Percentiles rank a stretch among this genome's conserved stretches.
phyloP scores from a whole-genome alignment of 2,888 invertebrate genomes.

The Drosophila ochracea region DNA sequence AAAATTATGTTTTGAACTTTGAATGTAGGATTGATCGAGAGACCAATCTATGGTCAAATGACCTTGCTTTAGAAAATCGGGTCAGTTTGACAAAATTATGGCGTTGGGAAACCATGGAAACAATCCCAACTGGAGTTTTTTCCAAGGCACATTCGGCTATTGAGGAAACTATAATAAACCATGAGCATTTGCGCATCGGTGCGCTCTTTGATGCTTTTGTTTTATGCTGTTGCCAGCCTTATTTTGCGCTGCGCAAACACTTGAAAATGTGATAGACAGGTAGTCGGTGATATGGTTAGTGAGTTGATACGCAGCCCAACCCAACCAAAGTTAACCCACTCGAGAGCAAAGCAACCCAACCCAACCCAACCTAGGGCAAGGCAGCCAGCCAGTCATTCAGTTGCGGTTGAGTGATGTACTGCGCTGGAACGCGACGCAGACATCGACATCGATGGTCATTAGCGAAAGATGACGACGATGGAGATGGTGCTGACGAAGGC shows the following conservation, averaged over 20 bases:
- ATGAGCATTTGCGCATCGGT: slow-evolving; percentile 26
- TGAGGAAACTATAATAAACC: neutral
- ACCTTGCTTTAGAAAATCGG: neutral
- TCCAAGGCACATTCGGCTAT: neutral
- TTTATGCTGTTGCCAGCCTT: slow-evolving; percentile 18
- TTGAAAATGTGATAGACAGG: slow-evolving; percentile 58
- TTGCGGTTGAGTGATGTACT: slow-evolving; percentile 76
- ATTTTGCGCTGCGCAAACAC: slow-evolving; percentile 58
- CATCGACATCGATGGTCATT: slow-evolving; percentile 77
- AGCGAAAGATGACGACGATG: slow-evolving; percentile 75
- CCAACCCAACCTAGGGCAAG: slow-evolving; percentile 26
- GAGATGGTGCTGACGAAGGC: slow-evolving; percentile 42
- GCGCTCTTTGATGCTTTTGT: slow-evolving; percentile 1
- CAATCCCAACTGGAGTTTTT: neutral
- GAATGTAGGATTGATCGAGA: neutral
- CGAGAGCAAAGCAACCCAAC: neutral
- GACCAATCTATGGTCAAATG: neutral
- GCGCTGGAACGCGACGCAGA: slow-evolving; percentile 33
- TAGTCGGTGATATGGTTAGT: slow-evolving; percentile 53
- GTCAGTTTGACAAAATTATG: neutral
- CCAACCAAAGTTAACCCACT: slow-evolving; percentile 12
- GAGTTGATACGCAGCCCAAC: slow-evolving; percentile 31
- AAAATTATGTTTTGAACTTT: neutral
- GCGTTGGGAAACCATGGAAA: neutral
- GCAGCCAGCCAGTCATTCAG: slow-evolving; percentile 18